phyloP scores from a whole-genome alignment of 1,140 invertebrate species.

The Streblospio benedicti region DNA sequence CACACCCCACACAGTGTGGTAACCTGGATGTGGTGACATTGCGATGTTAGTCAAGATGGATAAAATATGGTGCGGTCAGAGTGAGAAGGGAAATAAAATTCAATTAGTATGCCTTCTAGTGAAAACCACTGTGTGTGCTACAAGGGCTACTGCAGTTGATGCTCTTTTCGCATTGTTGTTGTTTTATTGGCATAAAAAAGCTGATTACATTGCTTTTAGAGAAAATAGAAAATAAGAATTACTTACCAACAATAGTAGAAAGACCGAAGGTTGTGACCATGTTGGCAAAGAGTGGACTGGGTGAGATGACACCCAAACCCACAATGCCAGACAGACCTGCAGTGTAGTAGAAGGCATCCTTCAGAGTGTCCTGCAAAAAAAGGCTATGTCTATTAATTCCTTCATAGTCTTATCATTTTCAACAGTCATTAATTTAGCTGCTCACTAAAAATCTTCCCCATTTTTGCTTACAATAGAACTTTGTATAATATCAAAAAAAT shows the following conservation, averaged over 20 bases:
- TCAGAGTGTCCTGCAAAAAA: constrained; percentile 54
- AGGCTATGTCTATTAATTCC: constrained; percentile 36
- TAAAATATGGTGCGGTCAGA: neutral
- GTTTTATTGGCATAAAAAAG: no score
- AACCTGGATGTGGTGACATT: constrained; percentile 44
- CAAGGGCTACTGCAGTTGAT: no score
- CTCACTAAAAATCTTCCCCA: no score
- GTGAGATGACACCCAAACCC: constrained; percentile 64
- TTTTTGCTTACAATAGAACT: no score
- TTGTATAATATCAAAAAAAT: no score
- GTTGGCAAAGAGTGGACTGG: constrained; percentile 72
- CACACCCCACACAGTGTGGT: constrained; percentile 88
- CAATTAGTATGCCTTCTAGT: neutral
- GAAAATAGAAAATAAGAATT: no score
- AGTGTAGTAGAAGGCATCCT: constrained; percentile 63
- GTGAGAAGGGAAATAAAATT: neutral
- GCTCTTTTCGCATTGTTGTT: no score
- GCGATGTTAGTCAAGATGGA: neutral
- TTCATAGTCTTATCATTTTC: constrained; percentile 1
- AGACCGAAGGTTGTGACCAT: constrained; percentile 80
- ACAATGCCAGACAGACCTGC: constrained; percentile 51
- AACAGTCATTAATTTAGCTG: no score
- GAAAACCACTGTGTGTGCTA: no score
- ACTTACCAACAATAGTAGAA: constrained; percentile 67
- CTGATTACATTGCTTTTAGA: no score